Evolutionary conservation across 2,113 vertebrate species (phyloP).

Genomic region (Lepisosteus osseus): DNA sequence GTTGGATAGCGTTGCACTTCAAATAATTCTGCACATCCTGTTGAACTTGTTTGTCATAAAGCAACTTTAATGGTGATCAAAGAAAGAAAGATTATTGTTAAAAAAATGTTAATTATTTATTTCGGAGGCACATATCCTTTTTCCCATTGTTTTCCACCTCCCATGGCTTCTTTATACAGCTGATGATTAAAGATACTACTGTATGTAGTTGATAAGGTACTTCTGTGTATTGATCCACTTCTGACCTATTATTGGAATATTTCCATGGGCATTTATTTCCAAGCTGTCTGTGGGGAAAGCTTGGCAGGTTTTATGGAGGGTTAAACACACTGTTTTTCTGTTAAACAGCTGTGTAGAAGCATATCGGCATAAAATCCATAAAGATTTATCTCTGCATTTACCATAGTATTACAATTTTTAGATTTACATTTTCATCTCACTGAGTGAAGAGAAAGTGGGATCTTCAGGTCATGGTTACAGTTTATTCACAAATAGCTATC

Average conservation of each 20-base stretch:
- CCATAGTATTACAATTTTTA: slow-evolving; percentile 23
- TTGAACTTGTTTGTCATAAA: too few species aligned
- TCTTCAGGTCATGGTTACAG: too few species aligned
- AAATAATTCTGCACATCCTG: too few species aligned
- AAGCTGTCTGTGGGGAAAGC: slow-evolving; percentile 19
- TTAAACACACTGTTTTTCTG: slow-evolving; percentile 20
- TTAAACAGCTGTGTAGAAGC: slow-evolving; percentile 35
- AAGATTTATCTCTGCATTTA: slow-evolving; percentile 39
- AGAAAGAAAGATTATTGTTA: too few species aligned
- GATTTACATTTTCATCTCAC: slow-evolving; percentile 30
- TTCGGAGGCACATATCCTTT: background rate
- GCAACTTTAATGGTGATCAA: too few species aligned
- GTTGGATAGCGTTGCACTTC: too few species aligned
- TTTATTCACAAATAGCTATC: too few species aligned
- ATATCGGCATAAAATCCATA: slow-evolving; percentile 26
- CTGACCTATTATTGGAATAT: slow-evolving; percentile 19
- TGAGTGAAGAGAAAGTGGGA: slow-evolving; percentile 6
- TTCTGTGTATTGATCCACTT: slow-evolving; percentile 26
- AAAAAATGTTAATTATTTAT: too few species aligned
- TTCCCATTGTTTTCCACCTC: background rate
- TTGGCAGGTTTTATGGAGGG: slow-evolving; percentile 30
- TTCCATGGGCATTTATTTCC: slow-evolving; percentile 29
- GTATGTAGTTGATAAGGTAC: background rate
- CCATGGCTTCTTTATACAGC: too few species aligned
- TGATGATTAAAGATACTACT: too few species aligned